These are phyloP conservation scores for Nymphalis polychloros DNA, from an alignment of 2,888 invertebrate species.

Conservation along the genomic window DNA sequence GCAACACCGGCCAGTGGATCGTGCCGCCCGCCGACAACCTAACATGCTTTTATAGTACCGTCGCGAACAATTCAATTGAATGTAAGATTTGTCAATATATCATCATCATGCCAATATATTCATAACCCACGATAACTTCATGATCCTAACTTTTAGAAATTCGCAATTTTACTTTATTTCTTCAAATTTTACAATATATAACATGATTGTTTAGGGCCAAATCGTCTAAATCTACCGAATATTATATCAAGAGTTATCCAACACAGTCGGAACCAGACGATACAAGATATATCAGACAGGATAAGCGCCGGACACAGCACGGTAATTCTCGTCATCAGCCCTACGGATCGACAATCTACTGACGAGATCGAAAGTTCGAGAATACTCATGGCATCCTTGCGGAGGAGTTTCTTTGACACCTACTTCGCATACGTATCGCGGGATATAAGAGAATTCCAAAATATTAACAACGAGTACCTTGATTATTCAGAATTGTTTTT, in stretches of 20 bases:
- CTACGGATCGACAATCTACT: slow-evolving; percentile 69
- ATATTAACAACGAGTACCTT: slow-evolving; percentile 70
- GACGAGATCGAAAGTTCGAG: slow-evolving; percentile 66
- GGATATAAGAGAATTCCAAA: slow-evolving; percentile 67
- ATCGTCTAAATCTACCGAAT: slow-evolving; percentile 72
- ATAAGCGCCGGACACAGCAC: slow-evolving; percentile 70
- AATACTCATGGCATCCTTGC: slow-evolving; percentile 68
- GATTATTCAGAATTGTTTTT: slow-evolving; percentile 78
- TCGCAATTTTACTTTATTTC: too few species aligned
- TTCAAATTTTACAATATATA: too few species aligned
- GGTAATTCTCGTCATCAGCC: slow-evolving; percentile 78
- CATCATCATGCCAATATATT: too few species aligned
- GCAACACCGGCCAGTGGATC: slow-evolving; percentile 83
- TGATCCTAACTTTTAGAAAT: too few species aligned
- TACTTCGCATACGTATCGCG: slow-evolving; percentile 78
- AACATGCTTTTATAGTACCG: slow-evolving; percentile 62
- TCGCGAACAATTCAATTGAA: slow-evolving; percentile 65
- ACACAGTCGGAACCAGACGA: slow-evolving; percentile 71
- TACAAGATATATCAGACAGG: slow-evolving; percentile 56
- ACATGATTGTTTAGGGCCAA: slow-evolving; percentile 71
- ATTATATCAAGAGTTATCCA: slow-evolving; percentile 74
- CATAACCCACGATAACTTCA: too few species aligned
- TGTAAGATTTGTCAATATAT: slow-evolving; percentile 69
- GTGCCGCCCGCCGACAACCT: slow-evolving; percentile 82
- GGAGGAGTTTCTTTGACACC: slow-evolving; percentile 75